phyloP scores from a whole-genome alignment of 1,140 invertebrate species.

The Laupala kohalensis region DNA sequence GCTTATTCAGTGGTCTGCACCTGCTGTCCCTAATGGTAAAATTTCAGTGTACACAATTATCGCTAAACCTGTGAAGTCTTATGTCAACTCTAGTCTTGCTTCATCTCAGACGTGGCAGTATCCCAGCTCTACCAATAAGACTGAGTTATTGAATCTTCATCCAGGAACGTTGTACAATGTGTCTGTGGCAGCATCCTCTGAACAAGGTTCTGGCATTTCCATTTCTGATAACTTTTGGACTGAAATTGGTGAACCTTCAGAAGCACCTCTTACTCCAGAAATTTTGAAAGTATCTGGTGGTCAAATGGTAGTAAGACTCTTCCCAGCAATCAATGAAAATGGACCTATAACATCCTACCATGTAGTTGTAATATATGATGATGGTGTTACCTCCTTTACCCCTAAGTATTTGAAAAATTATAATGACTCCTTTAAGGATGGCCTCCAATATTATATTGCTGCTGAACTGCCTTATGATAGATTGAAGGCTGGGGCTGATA shows the following conservation, averaged over 20 bases:
- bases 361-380: slow-evolving; percentile 53
- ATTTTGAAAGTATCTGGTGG: slow-evolving; percentile 40
- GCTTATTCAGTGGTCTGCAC: background rate
- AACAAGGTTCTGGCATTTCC: background rate
- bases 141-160: slow-evolving; percentile 5
- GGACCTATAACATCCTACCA: slow-evolving; percentile 58
- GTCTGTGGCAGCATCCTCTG: slow-evolving; percentile 4
- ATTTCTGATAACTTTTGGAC: slow-evolving; percentile 4
- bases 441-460: slow-evolving; percentile 62
- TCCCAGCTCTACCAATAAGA: slow-evolving; percentile 1
- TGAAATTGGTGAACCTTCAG: slow-evolving; percentile 33
- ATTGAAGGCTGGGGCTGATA: slow-evolving; percentile 30
- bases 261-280: slow-evolving; percentile 46
- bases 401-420: slow-evolving; percentile 41
- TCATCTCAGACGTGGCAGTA: background rate
- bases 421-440: slow-evolving; percentile 39
- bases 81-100: background rate
- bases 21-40: background rate
- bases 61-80: background rate
- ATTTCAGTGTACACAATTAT: background rate
- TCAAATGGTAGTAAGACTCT: slow-evolving; percentile 45
- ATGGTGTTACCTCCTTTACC: slow-evolving; percentile 41
- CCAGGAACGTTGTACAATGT: slow-evolving; percentile 6
- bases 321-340: slow-evolving; percentile 49
- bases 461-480: slow-evolving; percentile 50